Evolutionary conservation across 2,113 vertebrate genomes (phyloP).

Genomic region (Syrmaticus mikado): DNA sequence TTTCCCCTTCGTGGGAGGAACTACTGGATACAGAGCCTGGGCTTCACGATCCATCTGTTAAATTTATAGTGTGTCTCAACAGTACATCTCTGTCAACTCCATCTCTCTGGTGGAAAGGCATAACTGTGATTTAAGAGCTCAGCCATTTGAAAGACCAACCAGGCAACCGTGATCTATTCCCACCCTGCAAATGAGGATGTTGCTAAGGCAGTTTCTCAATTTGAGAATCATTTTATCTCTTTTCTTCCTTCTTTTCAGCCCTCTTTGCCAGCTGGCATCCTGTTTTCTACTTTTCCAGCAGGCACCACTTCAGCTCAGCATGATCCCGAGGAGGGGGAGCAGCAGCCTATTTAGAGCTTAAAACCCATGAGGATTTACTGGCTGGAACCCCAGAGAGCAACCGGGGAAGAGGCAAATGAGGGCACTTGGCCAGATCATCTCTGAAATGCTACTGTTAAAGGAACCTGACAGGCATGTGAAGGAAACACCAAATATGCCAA

Average conservation of each 20-base stretch:
- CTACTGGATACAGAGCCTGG: neutral
- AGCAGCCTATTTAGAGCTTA: constrained; percentile 56
- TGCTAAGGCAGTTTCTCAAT: constrained; percentile 47
- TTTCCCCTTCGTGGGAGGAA: neutral
- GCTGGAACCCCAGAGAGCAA: constrained; percentile 40
- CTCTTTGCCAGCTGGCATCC: constrained; percentile 57
- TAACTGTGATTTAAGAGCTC: constrained; percentile 27
- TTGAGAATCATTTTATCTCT: constrained; percentile 30
- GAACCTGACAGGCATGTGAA: constrained; percentile 27
- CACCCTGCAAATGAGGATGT: neutral
- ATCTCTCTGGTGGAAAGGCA: neutral
- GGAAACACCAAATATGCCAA: constrained; percentile 47
- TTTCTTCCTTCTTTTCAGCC: constrained; percentile 7
- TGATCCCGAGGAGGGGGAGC: constrained; percentile 5
- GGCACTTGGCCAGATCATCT: constrained; percentile 47
- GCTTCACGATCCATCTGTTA: constrained; percentile 33
- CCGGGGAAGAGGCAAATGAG: constrained; percentile 32
- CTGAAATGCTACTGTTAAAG: constrained; percentile 2
- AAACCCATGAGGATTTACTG: constrained; percentile 43
- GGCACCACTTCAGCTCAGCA: constrained; percentile 31
- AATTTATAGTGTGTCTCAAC: constrained; percentile 6
- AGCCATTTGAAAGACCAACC: constrained; percentile 17
- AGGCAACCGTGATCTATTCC: neutral
- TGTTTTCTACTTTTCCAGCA: neutral
- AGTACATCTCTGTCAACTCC: constrained; percentile 2